Evolutionary conservation across 2,797 vertebrate species (phyloP), one percentile per base, ranked within the genome.

Genomic region (Rhyacichthys aspro): DNA sequence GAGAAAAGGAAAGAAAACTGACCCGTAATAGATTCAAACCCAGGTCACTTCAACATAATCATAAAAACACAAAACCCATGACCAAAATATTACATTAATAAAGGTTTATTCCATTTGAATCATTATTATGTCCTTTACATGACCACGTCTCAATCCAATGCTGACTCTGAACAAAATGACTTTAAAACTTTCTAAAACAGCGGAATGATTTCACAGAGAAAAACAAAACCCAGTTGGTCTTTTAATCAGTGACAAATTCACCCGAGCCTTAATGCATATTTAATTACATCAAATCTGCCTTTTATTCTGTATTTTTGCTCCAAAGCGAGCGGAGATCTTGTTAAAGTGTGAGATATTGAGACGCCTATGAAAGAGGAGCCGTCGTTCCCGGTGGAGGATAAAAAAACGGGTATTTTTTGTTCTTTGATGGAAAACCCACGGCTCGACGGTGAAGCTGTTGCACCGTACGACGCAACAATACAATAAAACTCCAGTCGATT

Each of bases 241-340:
- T 78, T 82, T 87, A 89, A 90, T 90, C 83, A 86, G 76, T 46
- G 59, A 76, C 79, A 82, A 80, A 83, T 83, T 78, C 81, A 81
- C 59, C 65, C 54, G 58, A 32, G 50, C 59, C 72, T 72, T 84
- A 84, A 87, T 85, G 76, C 74, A 86, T 78, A 72, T 79, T 82
- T 88, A 82, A 91, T 89, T 83, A 82, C 63, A 78, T 72, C 76
- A 76, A 67, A 55, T 61, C 56, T 68, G 53, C 55, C 44, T 72
- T 71, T 79, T 79, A 16, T 36, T 36, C 32, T 15, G 10, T 49
- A 32, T 70, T 46, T 63, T 28, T 53, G 49, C 23, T 79, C 84
- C 72, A 84, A 85, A 76, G 69, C 41, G 43, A 70, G 82, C 64
- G 39, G 43, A 73, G 68, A 78, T 80, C 72, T 86, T 19, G 74